Evolutionary conservation across 1,140 invertebrate genomes (phyloP).

Genomic region (Eumaeus atala): DNA sequence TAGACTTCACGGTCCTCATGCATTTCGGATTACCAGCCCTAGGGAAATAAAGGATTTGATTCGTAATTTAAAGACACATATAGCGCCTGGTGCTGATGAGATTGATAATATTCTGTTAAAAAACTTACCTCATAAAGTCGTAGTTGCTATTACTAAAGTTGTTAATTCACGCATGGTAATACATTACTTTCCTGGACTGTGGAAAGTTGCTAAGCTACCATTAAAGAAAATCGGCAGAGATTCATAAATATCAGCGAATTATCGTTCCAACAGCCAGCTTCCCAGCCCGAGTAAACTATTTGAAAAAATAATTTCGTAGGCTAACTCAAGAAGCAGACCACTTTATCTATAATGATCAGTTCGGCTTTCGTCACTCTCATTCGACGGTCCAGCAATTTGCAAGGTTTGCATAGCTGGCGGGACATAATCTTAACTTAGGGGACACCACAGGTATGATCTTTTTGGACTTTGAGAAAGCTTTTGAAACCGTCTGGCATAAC

Average conservation of each 20-base stretch:
- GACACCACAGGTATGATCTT: too few relatives aligned
- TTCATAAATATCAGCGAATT: background rate
- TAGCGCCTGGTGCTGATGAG: background rate
- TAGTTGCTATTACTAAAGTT: background rate
- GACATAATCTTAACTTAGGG: background rate
- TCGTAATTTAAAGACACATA: background rate
- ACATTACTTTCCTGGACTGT: slow-evolving; percentile 7
- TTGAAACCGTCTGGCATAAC: slow-evolving; percentile 4
- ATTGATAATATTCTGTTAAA: background rate
- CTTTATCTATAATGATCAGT: background rate
- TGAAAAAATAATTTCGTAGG: slow-evolving; percentile 3
- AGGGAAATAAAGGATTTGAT: background rate
- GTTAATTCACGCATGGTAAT: background rate
- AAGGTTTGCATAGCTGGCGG: background rate
- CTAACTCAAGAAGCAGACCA: too few relatives aligned
- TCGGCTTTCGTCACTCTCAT: background rate
- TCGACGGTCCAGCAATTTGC: background rate
- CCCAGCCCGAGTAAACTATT: slow-evolving; percentile 3
- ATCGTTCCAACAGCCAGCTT: slow-evolving; percentile 8
- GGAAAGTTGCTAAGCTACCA: slow-evolving; percentile 8
- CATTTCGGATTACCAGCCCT: background rate
- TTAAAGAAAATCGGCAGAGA: slow-evolving; percentile 10
- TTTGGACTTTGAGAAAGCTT: slow-evolving; percentile 6
- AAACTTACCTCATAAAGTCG: background rate
- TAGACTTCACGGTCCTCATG: background rate